Evolutionary conservation across 2,797 vertebrate genomes (phyloP).

Genomic region (Gobio occitaniae): DNA sequence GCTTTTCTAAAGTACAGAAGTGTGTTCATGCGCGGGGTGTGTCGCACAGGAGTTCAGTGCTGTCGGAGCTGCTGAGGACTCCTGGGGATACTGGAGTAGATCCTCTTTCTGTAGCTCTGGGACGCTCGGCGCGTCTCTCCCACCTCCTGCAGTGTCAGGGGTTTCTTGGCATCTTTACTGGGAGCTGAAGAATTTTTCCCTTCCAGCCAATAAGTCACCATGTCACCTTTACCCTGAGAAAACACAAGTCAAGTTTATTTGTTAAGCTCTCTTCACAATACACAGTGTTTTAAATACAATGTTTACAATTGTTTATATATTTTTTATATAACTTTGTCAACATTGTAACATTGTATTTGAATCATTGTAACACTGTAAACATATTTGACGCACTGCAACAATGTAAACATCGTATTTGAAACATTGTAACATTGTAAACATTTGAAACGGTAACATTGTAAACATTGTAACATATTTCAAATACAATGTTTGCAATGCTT

Average conservation of each 20-base stretch:
- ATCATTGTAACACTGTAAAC: not conserved
- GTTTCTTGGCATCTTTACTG: constrained; percentile 59
- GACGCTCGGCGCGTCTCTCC: constrained; percentile 38
- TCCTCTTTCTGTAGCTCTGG: constrained; percentile 60
- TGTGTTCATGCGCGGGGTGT: not conserved
- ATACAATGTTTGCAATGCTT: too few species aligned
- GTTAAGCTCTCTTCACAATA: not conserved
- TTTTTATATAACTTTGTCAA: not conserved
- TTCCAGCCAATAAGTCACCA: constrained; percentile 87
- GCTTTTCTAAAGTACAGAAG: not conserved
- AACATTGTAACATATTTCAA: not conserved
- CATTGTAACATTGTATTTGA: not conserved
- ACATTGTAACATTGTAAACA: not conserved
- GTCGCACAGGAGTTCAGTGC: constrained; percentile 55
- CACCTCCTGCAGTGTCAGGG: constrained; percentile 48
- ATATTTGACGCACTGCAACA: too few species aligned
- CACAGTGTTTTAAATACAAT: not conserved
- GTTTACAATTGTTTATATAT: not conserved
- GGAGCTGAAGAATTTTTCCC: constrained; percentile 73
- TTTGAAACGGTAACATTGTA: too few species aligned
- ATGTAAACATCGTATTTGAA: not conserved
- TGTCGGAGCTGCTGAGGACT: constrained; percentile 59
- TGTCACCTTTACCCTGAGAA: constrained; percentile 84
- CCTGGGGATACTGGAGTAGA: constrained; percentile 76
- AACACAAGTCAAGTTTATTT: not conserved